Evolutionary conservation across 1,140 invertebrate species (phyloP).

Genomic region (Tetramorium alpestre): DNA sequence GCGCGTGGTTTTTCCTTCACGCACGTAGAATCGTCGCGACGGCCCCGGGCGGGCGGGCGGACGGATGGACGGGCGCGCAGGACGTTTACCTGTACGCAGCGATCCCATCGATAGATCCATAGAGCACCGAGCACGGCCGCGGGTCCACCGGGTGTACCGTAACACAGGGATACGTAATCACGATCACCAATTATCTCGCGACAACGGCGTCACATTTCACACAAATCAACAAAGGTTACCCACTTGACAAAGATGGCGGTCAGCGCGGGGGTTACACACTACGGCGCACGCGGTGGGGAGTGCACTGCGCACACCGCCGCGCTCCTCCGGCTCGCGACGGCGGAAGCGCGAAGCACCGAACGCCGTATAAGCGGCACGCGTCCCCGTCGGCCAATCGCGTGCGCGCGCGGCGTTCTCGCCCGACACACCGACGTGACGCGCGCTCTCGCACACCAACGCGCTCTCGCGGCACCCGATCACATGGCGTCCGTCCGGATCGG

Average conservation of each 20-base stretch:
- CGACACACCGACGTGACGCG: constrained; percentile 30
- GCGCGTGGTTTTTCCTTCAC: constrained; percentile 61
- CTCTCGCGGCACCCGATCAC: constrained; percentile 10
- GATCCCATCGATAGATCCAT: constrained; percentile 67
- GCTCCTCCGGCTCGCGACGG: constrained; percentile 61
- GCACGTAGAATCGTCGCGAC: constrained; percentile 20
- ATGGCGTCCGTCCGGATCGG: neutral
- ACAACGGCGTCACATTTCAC: constrained; percentile 85
- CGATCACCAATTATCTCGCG: constrained; percentile 77
- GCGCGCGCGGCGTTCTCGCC: constrained; percentile 31
- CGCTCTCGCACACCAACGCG: neutral
- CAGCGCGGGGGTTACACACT: constrained; percentile 72
- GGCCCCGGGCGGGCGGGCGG: neutral
- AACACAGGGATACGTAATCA: constrained; percentile 72
- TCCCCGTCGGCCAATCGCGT: constrained; percentile 71
- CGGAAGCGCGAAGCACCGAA: constrained; percentile 62
- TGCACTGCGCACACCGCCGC: constrained; percentile 68
- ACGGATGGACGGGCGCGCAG: constrained; percentile 10
- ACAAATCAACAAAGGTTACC: constrained; percentile 85
- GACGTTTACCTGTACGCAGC: constrained; percentile 67
- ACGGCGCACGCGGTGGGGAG: constrained; percentile 73
- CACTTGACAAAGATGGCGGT: constrained; percentile 85
- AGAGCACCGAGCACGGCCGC: constrained; percentile 32
- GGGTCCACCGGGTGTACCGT: constrained; percentile 51
- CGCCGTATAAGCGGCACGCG: constrained; percentile 71